These are phyloP conservation scores for Leucoraja erinaceus DNA, from an alignment of 2,113 vertebrate species.

Conservation along the genomic window DNA sequence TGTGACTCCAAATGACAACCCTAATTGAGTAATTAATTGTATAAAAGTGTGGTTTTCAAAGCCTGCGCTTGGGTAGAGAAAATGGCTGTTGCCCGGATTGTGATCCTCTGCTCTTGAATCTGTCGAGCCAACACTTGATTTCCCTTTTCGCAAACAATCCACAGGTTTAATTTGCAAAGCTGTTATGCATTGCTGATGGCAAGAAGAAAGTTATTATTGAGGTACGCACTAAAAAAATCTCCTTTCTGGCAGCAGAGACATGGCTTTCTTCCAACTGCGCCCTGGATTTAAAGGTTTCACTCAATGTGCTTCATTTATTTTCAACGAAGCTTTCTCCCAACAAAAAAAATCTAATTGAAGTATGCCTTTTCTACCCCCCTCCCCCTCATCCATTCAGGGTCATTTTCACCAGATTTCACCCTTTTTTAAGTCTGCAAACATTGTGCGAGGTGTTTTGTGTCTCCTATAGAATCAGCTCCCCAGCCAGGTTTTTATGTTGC, in stretches of 20 bases:
- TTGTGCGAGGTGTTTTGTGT: conserved; percentile 48
- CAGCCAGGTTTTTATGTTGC: conserved; percentile 49
- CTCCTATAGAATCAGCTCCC: conserved; percentile 55
- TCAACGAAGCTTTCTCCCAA: background rate
- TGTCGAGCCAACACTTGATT: background rate
- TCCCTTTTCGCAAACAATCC: background rate
- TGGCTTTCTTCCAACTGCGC: background rate
- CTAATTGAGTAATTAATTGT: background rate
- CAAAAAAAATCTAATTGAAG: background rate
- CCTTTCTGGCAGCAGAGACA: background rate
- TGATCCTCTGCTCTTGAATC: background rate
- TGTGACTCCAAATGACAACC: background rate
- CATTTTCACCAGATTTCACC: conserved; percentile 43
- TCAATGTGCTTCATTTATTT: too few species aligned
- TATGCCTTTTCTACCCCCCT: background rate
- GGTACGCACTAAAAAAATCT: background rate
- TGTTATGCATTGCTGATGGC: background rate
- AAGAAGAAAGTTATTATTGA: background rate
- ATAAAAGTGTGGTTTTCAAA: background rate
- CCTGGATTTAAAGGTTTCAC: background rate
- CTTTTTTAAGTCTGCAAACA: conserved; percentile 1
- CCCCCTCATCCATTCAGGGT: conserved; percentile 45
- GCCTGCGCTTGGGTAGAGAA: background rate
- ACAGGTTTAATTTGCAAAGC: background rate
- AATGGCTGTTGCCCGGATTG: background rate